These are phyloP conservation scores for Protobothrops flavoviridis DNA, from an alignment of 2,113 vertebrate species.

Conservation along the genomic window DNA sequence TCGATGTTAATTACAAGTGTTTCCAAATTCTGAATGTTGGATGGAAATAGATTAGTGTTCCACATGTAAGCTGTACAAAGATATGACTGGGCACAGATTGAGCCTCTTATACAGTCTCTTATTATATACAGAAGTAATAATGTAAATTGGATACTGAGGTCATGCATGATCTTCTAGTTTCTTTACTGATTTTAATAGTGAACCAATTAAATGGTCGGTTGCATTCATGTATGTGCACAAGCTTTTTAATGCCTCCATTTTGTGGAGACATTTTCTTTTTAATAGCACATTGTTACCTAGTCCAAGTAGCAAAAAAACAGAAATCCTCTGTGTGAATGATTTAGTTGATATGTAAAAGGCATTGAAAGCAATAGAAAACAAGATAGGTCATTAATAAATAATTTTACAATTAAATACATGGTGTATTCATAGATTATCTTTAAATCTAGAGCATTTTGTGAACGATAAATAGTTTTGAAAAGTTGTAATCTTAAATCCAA, in stretches of 20 bases:
- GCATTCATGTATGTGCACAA: not conserved
- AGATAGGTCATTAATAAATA: not conserved
- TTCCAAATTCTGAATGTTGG: conserved; percentile 5
- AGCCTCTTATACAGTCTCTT: not conserved
- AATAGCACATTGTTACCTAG: not conserved
- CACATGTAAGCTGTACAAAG: not conserved
- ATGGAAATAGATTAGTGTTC: conserved; percentile 14
- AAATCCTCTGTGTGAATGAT: not conserved
- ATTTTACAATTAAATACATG: not conserved
- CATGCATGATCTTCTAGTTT: not conserved
- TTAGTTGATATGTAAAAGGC: not conserved
- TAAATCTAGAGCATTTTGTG: not conserved
- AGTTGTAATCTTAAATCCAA: not conserved
- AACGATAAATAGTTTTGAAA: not conserved
- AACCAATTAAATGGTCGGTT: not conserved
- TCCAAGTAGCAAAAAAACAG: not conserved
- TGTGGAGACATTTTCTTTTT: not conserved
- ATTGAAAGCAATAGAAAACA: not conserved
- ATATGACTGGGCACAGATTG: not conserved
- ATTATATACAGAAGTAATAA: not conserved
- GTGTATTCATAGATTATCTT: not conserved
- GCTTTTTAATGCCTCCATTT: not conserved
- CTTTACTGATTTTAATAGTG: not conserved
- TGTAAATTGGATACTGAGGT: not conserved
- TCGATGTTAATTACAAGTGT: conserved; percentile 33